phyloP scores from a whole-genome alignment of 1,140 invertebrate species.

The Coelopa frigida region DNA sequence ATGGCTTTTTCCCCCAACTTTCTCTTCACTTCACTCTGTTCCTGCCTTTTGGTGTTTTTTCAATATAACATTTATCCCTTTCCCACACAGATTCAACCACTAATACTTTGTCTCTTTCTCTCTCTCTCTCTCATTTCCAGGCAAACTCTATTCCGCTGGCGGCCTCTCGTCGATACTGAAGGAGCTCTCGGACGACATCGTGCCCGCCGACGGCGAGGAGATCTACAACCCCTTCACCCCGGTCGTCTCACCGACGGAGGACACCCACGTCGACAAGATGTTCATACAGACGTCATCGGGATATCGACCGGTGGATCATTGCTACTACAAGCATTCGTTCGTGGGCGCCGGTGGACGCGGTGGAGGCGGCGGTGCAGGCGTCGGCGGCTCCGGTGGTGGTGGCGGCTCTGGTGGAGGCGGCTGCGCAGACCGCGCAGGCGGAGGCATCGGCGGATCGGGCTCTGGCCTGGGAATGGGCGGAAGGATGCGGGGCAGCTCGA shows the following conservation, averaged over 20 bases:
- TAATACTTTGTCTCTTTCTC: not conserved
- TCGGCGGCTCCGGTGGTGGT: conserved; percentile 5
- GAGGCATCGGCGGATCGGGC: conserved; percentile 4
- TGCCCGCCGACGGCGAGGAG: conserved; percentile 39
- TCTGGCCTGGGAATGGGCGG: conserved; percentile 12
- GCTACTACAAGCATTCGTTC: conserved; percentile 41
- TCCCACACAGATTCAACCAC: not conserved
- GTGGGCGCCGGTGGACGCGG: conserved; percentile 22
- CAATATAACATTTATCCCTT: conserved; percentile 10
- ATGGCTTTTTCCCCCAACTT: too few species aligned
- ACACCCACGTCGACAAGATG: conserved; percentile 44
- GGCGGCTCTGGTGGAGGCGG: not conserved
- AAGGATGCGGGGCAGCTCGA: conserved; percentile 23
- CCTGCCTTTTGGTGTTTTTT: too few species aligned
- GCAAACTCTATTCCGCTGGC: conserved; percentile 41
- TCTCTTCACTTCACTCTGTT: too few species aligned
- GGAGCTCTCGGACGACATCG: conserved; percentile 42
- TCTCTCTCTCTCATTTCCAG: conserved; percentile 16
- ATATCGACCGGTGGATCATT: conserved; percentile 43
- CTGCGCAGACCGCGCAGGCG: conserved; percentile 8
- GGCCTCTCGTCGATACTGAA: conserved; percentile 41
- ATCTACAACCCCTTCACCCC: conserved; percentile 46
- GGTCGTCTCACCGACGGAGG: conserved; percentile 43
- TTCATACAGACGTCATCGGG: conserved; percentile 45
- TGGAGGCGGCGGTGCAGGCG: conserved; percentile 14